Conservation (phyloP, 2,113 vertebrate genomes). For the Podiceps cristatus region DNA sequence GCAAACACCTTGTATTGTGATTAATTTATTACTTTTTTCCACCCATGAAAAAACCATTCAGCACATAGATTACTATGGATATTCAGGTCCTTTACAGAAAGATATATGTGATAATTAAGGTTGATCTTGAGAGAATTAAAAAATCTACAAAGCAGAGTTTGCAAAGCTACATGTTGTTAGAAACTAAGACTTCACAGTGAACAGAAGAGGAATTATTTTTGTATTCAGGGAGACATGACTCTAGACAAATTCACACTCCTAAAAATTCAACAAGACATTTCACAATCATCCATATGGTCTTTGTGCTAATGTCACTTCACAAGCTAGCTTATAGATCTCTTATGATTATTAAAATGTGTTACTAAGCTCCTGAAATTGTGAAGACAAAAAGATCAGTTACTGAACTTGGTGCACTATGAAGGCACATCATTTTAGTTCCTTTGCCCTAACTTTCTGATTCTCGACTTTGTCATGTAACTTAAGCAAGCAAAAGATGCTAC, state of each 20-base stretch:
- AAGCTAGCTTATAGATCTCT: conserved; percentile 66
- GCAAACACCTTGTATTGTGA: neutral
- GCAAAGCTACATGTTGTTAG: neutral
- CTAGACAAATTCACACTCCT: conserved; percentile 67
- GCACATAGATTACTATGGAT: neutral
- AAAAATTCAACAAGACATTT: conserved; percentile 70
- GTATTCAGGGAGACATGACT: conserved; percentile 49
- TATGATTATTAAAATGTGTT: conserved; percentile 69
- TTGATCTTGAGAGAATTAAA: neutral
- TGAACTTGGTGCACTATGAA: conserved; percentile 32
- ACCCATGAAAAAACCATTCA: neutral
- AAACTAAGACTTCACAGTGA: conserved; percentile 22
- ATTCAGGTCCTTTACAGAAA: neutral
- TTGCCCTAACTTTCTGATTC: neutral
- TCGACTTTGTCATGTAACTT: neutral
- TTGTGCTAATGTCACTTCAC: conserved; percentile 68
- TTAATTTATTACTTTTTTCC: neutral
- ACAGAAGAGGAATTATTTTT: conserved; percentile 64
- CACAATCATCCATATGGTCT: conserved; percentile 72
- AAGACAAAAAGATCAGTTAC: conserved; percentile 64
- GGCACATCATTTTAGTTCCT: neutral
- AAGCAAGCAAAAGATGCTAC: conserved; percentile 1
- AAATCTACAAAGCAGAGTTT: neutral
- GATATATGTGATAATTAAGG: neutral
- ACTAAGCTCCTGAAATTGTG: conserved; percentile 48